Conservation (phyloP, 2,888 invertebrate genomes). For the Anthophora plumipes region DNA sequence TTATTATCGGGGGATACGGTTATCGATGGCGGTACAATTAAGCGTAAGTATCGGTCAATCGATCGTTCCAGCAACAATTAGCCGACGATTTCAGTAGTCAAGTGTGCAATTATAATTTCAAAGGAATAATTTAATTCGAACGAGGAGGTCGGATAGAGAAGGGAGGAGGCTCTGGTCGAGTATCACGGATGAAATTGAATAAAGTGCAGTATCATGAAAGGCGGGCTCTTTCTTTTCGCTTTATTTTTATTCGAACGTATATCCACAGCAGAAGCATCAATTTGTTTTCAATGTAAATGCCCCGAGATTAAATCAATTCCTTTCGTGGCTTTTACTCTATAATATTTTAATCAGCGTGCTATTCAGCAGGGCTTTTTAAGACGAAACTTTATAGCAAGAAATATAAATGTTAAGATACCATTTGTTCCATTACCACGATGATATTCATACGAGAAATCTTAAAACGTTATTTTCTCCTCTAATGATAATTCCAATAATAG, state of each 20-base stretch:
- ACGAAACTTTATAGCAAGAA: neutral
- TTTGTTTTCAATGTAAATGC: conserved; percentile 40
- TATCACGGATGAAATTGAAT: conserved; percentile 44
- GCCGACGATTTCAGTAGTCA: conserved; percentile 34
- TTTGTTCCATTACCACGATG: neutral
- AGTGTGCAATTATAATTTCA: conserved; percentile 53
- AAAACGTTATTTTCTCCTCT: neutral
- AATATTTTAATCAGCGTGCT: neutral
- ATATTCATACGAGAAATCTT: neutral
- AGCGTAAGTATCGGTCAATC: conserved; percentile 37
- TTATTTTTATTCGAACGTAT: conserved; percentile 42
- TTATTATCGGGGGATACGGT: conserved; percentile 20
- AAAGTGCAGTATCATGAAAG: conserved; percentile 41
- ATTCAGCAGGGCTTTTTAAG: conserved; percentile 1
- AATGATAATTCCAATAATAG: neutral
- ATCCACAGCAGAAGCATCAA: conserved; percentile 32
- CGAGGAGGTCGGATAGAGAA: neutral
- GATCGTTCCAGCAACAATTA: conserved; percentile 50
- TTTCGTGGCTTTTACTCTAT: neutral
- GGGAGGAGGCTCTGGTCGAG: neutral
- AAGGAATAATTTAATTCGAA: conserved; percentile 52
- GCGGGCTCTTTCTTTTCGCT: neutral
- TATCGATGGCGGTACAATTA: conserved; percentile 35
- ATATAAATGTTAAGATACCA: neutral
- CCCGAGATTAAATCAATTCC: conserved; percentile 16